These are phyloP conservation scores for Lepidurus couesii DNA, from an alignment of 1,140 invertebrate species.

Conservation along the genomic window DNA sequence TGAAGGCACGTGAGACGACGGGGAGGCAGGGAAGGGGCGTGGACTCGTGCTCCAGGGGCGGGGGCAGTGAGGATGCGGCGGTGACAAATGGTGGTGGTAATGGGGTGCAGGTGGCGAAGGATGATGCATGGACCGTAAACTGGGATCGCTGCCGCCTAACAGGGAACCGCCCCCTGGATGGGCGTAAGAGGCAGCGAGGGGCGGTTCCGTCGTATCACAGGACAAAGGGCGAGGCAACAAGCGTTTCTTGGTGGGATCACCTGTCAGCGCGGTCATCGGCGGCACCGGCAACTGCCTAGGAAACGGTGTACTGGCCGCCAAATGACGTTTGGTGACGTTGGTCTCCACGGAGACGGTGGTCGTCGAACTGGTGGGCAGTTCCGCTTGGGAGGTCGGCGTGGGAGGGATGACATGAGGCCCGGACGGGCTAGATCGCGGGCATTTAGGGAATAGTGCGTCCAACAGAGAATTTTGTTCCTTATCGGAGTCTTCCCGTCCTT, in stretches of 20 bases:
- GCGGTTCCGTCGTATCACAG: constrained; percentile 25
- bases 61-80: constrained; percentile 21
- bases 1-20: constrained; percentile 18
- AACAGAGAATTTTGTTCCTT: background rate
- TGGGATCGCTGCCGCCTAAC: background rate
- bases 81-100: background rate
- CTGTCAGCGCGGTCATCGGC: background rate
- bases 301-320: background rate
- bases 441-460: background rate
- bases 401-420: background rate
- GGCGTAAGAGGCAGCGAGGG: constrained; percentile 2
- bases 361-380: background rate
- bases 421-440: background rate
- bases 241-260: constrained; percentile 14
- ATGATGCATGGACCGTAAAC: constrained; percentile 5
- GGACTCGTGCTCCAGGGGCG: constrained; percentile 5
- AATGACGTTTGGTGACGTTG: background rate
- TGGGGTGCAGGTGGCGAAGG: background rate
- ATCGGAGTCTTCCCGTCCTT: background rate
- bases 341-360: background rate
- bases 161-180: background rate
- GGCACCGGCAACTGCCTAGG: background rate
- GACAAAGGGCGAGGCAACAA: constrained; percentile 32
- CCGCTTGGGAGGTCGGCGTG: background rate
- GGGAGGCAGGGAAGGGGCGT: background rate